Percentiles rank a stretch among this genome's conserved stretches.
phyloP scores from a whole-genome alignment of 2,888 invertebrate genomes.

The Notodonta ziczac region DNA sequence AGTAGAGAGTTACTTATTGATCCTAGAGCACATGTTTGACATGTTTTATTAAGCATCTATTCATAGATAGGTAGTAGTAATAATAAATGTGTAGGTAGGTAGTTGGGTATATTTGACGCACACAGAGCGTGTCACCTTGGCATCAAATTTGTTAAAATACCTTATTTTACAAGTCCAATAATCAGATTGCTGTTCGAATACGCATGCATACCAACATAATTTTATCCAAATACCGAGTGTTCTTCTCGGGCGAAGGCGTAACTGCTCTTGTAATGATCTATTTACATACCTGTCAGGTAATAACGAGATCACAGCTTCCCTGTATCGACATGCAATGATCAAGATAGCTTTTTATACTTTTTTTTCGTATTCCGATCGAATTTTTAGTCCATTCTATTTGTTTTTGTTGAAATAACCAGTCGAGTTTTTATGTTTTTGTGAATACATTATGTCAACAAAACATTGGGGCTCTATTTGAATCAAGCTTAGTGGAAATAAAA shows the following conservation, averaged over 20 bases:
- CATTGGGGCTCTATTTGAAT: neutral
- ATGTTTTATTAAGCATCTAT: too few species aligned
- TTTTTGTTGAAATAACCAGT: slow-evolving; percentile 9
- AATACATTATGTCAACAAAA: slow-evolving; percentile 2
- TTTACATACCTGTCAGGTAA: slow-evolving; percentile 40
- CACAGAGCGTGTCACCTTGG: neutral
- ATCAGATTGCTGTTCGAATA: slow-evolving; percentile 20
- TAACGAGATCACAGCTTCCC: slow-evolving; percentile 26
- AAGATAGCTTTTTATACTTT: slow-evolving; percentile 28
- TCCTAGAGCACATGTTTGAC: too few species aligned
- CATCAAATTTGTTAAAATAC: slow-evolving; percentile 18
- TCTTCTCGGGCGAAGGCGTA: slow-evolving; percentile 38
- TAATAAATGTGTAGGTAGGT: too few species aligned
- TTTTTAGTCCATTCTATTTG: slow-evolving; percentile 18
- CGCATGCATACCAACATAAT: slow-evolving; percentile 18
- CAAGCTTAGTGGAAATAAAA: neutral
- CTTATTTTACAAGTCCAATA: slow-evolving; percentile 23
- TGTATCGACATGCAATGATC: slow-evolving; percentile 32
- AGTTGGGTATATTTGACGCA: too few species aligned
- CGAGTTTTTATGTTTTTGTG: neutral
- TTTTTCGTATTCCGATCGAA: slow-evolving; percentile 27
- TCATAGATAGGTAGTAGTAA: too few species aligned
- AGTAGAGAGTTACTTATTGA: too few species aligned
- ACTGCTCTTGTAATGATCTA: slow-evolving; percentile 45
- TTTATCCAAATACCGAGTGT: slow-evolving; percentile 22